Percentiles rank a stretch among this genome's conserved stretches.
Conservation (phyloP, 2,113 vertebrate genomes). For the Petromus typicus region DNA sequence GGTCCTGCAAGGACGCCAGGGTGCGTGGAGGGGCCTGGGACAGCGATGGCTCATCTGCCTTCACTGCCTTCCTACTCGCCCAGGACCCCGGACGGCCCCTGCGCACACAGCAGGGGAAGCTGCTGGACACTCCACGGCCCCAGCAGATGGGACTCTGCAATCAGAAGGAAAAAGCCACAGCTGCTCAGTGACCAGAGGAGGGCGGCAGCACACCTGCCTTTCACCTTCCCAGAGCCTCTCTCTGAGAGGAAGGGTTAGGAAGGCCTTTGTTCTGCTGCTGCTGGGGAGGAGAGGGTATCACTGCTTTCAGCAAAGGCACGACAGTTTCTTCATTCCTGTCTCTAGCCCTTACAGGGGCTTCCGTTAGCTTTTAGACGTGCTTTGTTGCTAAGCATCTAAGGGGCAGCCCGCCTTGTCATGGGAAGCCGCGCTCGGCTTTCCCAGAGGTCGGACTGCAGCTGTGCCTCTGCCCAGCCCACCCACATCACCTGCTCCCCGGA, state of each 20-base stretch:
- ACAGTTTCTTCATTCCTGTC: not conserved
- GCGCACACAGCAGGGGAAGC: not conserved
- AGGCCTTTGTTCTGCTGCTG: not conserved
- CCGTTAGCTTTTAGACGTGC: not conserved
- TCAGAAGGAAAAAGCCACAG: not conserved
- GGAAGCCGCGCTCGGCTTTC: not conserved
- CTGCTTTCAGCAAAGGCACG: not conserved
- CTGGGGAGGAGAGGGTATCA: too few species aligned
- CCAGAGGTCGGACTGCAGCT: not conserved
- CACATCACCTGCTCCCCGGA: not conserved
- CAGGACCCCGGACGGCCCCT: not conserved
- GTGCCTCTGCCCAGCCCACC: not conserved
- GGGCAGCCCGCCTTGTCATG: not conserved
- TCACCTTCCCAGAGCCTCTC: not conserved
- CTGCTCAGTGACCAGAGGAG: slow-evolving; percentile 56
- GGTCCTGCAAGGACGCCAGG: not conserved
- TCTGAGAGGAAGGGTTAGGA: not conserved
- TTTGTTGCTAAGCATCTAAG: not conserved
- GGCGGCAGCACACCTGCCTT: slow-evolving; percentile 49
- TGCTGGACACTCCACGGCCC: not conserved
- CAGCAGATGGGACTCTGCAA: accelerated
- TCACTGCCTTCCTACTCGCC: not conserved
- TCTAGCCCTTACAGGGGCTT: not conserved
- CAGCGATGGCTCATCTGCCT: not conserved
- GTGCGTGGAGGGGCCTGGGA: not conserved